These are phyloP conservation scores for Hipparchia sbordonii DNA, from an alignment of 2,888 invertebrate genomes.

Conservation along the genomic window DNA sequence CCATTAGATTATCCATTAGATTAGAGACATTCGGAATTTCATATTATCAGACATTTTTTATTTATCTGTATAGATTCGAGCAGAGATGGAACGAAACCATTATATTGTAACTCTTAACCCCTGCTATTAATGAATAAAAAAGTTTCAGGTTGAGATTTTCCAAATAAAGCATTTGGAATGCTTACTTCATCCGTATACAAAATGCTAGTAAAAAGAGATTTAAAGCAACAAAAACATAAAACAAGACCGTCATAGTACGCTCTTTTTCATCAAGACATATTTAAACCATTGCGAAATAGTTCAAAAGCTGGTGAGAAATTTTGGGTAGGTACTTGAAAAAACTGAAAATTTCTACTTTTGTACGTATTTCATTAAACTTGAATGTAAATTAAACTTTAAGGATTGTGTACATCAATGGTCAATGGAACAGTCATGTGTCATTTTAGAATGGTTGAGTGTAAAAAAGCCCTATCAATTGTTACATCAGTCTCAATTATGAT, in stretches of 20 bases:
- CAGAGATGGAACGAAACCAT: not conserved
- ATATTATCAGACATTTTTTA: too few species aligned
- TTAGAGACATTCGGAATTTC: too few species aligned
- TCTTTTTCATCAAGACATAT: conserved; percentile 32
- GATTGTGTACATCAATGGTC: too few species aligned
- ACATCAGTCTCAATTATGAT: too few species aligned
- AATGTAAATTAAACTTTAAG: too few species aligned
- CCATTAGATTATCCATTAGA: too few species aligned
- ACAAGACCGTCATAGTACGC: conserved; percentile 8
- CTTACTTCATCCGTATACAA: conserved; percentile 4
- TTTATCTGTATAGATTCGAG: too few species aligned
- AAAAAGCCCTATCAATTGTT: too few species aligned
- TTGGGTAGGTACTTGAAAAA: not conserved
- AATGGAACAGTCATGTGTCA: too few species aligned
- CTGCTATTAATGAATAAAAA: conserved; percentile 10
- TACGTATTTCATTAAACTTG: too few species aligned
- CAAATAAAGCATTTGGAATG: conserved; percentile 14
- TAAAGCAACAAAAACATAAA: conserved; percentile 22
- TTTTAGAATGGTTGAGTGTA: too few species aligned
- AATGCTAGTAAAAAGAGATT: conserved; percentile 11
- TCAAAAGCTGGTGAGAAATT: not conserved
- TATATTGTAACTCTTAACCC: not conserved
- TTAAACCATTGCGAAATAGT: conserved; percentile 20
- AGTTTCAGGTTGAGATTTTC: conserved; percentile 15
- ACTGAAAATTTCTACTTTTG: not conserved